A percentile compares a stretch with the other conserved stretches of the same genome.
Conservation (phyloP, 2,113 vertebrate species). For the Nanger granti region DNA sequence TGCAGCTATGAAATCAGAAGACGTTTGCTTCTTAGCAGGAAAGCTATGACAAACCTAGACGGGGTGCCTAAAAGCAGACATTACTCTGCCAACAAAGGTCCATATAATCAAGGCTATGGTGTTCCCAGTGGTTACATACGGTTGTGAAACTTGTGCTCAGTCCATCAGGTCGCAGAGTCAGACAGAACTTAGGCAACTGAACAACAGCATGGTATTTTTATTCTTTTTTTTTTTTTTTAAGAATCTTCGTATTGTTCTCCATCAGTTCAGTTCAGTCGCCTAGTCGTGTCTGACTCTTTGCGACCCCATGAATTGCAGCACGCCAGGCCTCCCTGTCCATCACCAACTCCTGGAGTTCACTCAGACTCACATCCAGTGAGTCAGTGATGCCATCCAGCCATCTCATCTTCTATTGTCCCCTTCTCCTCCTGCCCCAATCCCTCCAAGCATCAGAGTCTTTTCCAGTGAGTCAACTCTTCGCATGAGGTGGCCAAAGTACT, state of each 20-base stretch:
- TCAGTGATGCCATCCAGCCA: too few relatives aligned
- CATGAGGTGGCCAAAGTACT: too few relatives aligned
- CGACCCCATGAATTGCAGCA: too few relatives aligned
- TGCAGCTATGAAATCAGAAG: neutral
- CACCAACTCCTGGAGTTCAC: too few relatives aligned
- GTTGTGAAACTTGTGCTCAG: neutral
- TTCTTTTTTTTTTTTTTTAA: neutral
- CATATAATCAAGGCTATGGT: neutral
- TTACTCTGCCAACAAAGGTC: neutral
- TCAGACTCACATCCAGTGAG: too few relatives aligned
- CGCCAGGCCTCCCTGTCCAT: too few relatives aligned
- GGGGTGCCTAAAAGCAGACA: neutral
- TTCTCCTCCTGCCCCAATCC: too few relatives aligned
- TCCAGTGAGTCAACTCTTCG: too few relatives aligned
- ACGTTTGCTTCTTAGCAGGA: neutral
- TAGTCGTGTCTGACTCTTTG: too few relatives aligned
- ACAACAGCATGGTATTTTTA: neutral
- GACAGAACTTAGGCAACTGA: neutral
- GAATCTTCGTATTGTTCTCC: neutral
- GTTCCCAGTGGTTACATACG: neutral
- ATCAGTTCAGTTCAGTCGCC: neutral
- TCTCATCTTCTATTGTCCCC: too few relatives aligned
- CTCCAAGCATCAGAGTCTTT: too few relatives aligned
- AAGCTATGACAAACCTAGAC: neutral
- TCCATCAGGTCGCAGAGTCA: rapidly evolving